Base-by-base conservation (phyloP, 2,888 invertebrate genomes). In the Apantesis nais region DNA sequence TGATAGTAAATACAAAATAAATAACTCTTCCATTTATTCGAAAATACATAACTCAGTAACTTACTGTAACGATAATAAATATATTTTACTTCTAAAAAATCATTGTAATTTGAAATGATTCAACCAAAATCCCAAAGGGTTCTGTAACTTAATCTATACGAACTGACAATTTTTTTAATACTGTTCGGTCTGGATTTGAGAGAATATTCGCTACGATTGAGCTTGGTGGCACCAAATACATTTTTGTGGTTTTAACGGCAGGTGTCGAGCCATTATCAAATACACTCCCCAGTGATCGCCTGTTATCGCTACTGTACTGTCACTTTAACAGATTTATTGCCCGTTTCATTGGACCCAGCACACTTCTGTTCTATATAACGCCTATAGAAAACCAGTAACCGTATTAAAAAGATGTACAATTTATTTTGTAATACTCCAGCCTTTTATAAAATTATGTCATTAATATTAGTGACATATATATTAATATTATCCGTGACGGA, bases 231-330 rank as follows among this genome's bases (percentile, higher is more conserved):
- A 64, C 52, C 67, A 63, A 68, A 73, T 72, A 80, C 77, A 76
- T 76, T 84, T 82, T 79, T 78, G 80, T 66, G 78, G 80, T 80
- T 74, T 78, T 76, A 73, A 67, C 81, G 86, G 81, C 88, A 90
- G 88, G 89, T 90, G 90, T 84, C 85, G 83, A 73, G 78, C 87
- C 86, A 90, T 92, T 90, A 91, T 89, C 89, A 91, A 88, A 88
- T 85, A 88, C 86, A 88, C 88, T 86, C 85, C 81, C 85, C 86
- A 88, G 81, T 87, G 85, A 86, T 88, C 85, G 85, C 85, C 84
- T 86, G 90, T 89, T 91, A 92, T 90, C 90, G 90, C 85, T 77
- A 83, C 83, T 81, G 84, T 82, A 86, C 84, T 88, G 89, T 89
- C 90, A 89, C 85, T 89, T 87, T 81, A 86, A 77, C 83, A 83